Base-by-base conservation (phyloP, 2,797 vertebrate genomes). In the Margarornis squamiger region DNA sequence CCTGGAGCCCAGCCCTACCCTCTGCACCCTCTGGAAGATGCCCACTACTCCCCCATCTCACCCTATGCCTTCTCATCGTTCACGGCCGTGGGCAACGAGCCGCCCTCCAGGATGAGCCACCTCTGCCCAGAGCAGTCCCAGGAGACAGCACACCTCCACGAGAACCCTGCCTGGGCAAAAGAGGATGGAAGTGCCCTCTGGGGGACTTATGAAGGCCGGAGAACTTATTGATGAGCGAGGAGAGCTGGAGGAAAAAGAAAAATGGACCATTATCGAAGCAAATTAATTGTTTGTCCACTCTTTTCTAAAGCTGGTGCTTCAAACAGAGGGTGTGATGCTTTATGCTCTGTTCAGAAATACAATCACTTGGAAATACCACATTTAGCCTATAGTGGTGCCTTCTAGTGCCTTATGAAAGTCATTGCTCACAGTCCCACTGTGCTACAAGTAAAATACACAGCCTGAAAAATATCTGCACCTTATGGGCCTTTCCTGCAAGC, bases 1-100 rank as follows among this genome's bases (percentile, higher is more conserved):
- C 91, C 97, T 0, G 97, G 97, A 14, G 61, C 97, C 26, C 99
- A 98, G 94, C 74, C 98, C 41, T 99, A 99, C 96, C 96, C 98
- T 3, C 93, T 99, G 78, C 98, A 99, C 67, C 23, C 98, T 2
- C 97, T 99, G 16, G 99, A 99, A 61, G 99, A 99, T 4, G 95
- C 96, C 41, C 98, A 99, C 94, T 99, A 98, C 89, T 90, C 98
- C 10, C 88, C 98, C 20, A 95, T 97, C 20, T 79, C 98, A 7
- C 91, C 98, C 29, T 99, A 98, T 91, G 71, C 98, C 72, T 79
- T 98, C 76, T 95, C 98, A 57, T 97, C 99, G 1, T 98, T 99
- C 85, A 91, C 98, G 98, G 97, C 98, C 2, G 52, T 97, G 67
- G 91, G 98, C 90, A 98, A 54, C 0, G 99, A 99, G 71, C 96